phyloP scores from a whole-genome alignment of 2,888 invertebrate species.

The Thalpophila matura region DNA sequence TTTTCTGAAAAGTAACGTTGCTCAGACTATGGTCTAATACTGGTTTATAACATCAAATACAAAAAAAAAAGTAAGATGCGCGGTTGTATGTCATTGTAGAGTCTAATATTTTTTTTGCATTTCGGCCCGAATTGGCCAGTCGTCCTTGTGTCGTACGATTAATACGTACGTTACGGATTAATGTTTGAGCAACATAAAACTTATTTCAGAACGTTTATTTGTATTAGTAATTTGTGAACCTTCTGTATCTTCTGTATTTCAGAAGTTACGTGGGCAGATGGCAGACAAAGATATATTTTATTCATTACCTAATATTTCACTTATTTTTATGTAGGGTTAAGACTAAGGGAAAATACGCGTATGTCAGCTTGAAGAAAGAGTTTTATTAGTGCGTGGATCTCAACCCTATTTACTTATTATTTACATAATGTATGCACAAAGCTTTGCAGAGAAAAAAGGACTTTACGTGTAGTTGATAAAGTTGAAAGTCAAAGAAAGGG shows the following conservation, averaged over 20 bases:
- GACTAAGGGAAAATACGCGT: slow-evolving; percentile 22
- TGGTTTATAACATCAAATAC: too few species aligned
- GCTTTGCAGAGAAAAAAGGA: neutral
- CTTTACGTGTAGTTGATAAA: neutral
- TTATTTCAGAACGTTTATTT: too few species aligned
- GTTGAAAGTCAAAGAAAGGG: neutral
- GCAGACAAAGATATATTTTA: slow-evolving; percentile 51
- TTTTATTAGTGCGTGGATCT: slow-evolving; percentile 23
- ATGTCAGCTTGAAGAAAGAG: slow-evolving; percentile 23
- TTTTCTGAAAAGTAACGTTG: too few species aligned
- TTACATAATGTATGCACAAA: slow-evolving; percentile 14
- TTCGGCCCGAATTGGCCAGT: too few species aligned
- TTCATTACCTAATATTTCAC: slow-evolving; percentile 55
- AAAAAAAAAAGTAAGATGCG: too few species aligned
- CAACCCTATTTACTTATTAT: slow-evolving; percentile 39
- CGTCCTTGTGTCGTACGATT: too few species aligned
- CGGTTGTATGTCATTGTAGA: too few species aligned
- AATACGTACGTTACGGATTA: too few species aligned
- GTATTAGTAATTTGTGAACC: neutral
- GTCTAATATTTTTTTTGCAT: too few species aligned
- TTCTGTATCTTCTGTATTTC: neutral
- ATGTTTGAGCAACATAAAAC: too few species aligned
- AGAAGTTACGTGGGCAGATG: neutral
- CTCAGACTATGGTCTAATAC: too few species aligned
- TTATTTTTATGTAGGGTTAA: slow-evolving; percentile 46